Evolutionary conservation across 2,113 vertebrate genomes (phyloP).

Genomic region (Trogon melanurus): DNA sequence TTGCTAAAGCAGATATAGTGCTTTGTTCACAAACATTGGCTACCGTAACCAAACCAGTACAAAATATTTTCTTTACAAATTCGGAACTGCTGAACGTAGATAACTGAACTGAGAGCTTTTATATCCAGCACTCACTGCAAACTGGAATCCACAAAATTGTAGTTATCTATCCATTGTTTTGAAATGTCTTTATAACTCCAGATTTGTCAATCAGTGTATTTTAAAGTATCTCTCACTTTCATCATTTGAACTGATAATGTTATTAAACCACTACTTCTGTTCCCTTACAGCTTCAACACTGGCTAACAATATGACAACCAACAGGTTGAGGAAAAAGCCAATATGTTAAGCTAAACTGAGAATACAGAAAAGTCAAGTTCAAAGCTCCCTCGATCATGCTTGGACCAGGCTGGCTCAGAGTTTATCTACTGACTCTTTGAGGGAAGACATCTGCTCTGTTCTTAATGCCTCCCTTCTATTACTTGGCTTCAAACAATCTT

Average conservation of each 20-base stretch:
- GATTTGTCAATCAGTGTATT: neutral
- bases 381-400: slow-evolving; percentile 18
- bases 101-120: neutral
- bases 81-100: neutral
- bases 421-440: slow-evolving; percentile 44
- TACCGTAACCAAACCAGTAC: neutral
- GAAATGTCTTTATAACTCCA: neutral
- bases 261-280: neutral
- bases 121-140: neutral
- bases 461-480: slow-evolving; percentile 33
- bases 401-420: slow-evolving; percentile 24
- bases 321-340: slow-evolving; percentile 1
- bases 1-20: neutral
- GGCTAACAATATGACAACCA: slow-evolving; percentile 78
- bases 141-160: neutral
- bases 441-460: slow-evolving; percentile 44
- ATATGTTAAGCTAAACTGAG: neutral
- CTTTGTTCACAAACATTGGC: neutral
- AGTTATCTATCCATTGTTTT: neutral
- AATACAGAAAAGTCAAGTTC: slow-evolving; percentile 37
- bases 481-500: slow-evolving; percentile 52
- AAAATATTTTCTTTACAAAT: neutral
- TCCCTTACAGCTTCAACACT: slow-evolving; percentile 75
- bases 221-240: neutral
- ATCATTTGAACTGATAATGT: neutral